Percentiles rank a stretch among this genome's conserved stretches.
phyloP scores from a whole-genome alignment of 23 tunicate species.

The Trididemnum miniatum region DNA sequence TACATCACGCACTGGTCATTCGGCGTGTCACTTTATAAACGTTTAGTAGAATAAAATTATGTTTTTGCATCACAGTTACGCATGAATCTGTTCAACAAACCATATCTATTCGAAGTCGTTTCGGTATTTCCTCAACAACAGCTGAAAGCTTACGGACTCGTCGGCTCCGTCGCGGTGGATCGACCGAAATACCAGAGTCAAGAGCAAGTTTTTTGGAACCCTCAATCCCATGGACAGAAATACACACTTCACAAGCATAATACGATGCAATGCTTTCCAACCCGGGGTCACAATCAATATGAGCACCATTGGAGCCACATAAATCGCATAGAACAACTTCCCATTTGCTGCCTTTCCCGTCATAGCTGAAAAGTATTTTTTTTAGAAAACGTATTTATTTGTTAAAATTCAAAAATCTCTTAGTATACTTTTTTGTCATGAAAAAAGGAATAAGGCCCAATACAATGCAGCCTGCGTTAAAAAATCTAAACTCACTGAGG shows the following conservation, averaged over 20 bases:
- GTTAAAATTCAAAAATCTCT: too few species aligned
- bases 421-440: too few species aligned
- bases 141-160: neutral
- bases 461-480: too few species aligned
- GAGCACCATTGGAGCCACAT: slow-evolving; percentile 82
- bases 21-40: too few species aligned
- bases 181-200: slow-evolving; percentile 16
- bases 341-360: slow-evolving; percentile 48
- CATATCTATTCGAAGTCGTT: slow-evolving; percentile 15
- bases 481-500: too few species aligned
- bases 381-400: too few species aligned
- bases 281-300: slow-evolving; percentile 53
- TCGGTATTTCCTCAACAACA: neutral
- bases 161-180: neutral
- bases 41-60: too few species aligned
- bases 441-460: too few species aligned
- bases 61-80: too few species aligned
- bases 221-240: slow-evolving; percentile 24
- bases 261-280: slow-evolving; percentile 35
- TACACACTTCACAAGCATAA: slow-evolving; percentile 31
- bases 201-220: slow-evolving; percentile 44
- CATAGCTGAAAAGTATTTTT: slow-evolving; percentile 54
- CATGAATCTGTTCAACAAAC: slow-evolving; percentile 22
- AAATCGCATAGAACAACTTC: slow-evolving; percentile 67
- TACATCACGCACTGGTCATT: too few species aligned